Base-by-base conservation (phyloP, 1,140 invertebrate species). In the Drosophila trapezifrons region DNA sequence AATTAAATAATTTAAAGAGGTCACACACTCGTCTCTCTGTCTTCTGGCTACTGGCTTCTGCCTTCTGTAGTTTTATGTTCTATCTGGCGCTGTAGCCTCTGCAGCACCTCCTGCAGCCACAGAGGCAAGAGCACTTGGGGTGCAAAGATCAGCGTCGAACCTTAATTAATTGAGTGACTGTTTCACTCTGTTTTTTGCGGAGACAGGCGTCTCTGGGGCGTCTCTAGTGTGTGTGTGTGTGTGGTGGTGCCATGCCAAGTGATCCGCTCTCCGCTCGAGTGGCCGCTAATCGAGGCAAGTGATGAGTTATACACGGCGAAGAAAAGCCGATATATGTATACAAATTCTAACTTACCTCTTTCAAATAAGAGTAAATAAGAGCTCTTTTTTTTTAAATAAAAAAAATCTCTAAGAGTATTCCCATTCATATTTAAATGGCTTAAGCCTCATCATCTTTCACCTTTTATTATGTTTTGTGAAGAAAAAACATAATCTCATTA, bases 1-100 rank as follows among this genome's bases (percentile, higher is more conserved):
- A 91, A 91, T 91, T 91, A 91, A 91, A 90, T 91, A 91, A 91
- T 91, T 91, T 91, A 90, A 91, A 90, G 81, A 77, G 90, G 90
- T 91, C 89, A 90, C 73, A 78, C 56, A 70, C 42, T 66, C 49
- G 49, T 17, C 40, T 51, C 57, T 60, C 40, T 29, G 47, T 45
- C 70, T 45, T 27, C 29, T n/a, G n/a, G n/a, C n/a, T n/a, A n/a
- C n/a, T n/a, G n/a, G n/a, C n/a, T n/a, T 60, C 40, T 25, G 47
- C 40, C 70, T 45, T 27, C 29, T 47, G 59, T 63, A 63, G 60
- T 63, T 63, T 60, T 58, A 64, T 54, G 32, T 37, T 52, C 17
- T 54, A 51, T 18, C 27, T 18, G 43, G 12, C n/a, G 22, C 46
- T 17, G 40, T 35, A 46, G 43, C 32, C 38, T 52, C 62, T 64